Conservation (phyloP, 2,888 invertebrate genomes). For the Caenorhabditis plicata region DNA sequence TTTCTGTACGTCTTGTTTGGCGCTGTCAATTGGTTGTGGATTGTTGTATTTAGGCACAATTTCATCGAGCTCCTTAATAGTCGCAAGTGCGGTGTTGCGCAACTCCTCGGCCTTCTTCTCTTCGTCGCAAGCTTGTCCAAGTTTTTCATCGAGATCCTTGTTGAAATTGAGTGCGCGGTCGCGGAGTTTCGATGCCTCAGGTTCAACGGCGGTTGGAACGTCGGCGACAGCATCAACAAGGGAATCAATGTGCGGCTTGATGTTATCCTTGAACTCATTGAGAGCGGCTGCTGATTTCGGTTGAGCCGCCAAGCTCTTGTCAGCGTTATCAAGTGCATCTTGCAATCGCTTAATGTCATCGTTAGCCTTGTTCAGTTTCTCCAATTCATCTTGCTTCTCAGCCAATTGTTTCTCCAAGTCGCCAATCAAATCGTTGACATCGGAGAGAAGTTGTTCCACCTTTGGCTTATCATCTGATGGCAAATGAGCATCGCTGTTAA, state of each 20-base stretch:
- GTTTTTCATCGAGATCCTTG: constrained; percentile 17
- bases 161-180: constrained; percentile 27
- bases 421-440: constrained; percentile 3
- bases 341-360: constrained; percentile 30
- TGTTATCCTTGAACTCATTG: constrained; percentile 14
- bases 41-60: constrained; percentile 27
- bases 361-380: constrained; percentile 26
- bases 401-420: constrained; percentile 14
- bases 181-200: constrained; percentile 8
- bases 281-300: constrained; percentile 21
- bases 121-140: constrained; percentile 25
- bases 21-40: constrained; percentile 28
- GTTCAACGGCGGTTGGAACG: constrained; percentile 2
- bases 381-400: constrained; percentile 28
- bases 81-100: constrained; percentile 13
- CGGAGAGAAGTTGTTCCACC: constrained; percentile 3
- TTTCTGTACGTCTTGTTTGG: constrained; percentile 19
- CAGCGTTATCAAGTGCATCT: constrained; percentile 31
- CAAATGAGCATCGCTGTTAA: constrained; percentile 3
- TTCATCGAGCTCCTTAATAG: constrained; percentile 19
- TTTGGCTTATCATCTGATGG: constrained; percentile 4
- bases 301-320: constrained; percentile 16
- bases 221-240: background rate
- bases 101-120: constrained; percentile 29
- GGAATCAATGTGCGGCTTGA: constrained; percentile 3